Evolutionary conservation across 2,888 invertebrate genomes (phyloP), one percentile per base, ranked within the genome.

Genomic region (Folsomia candida): DNA sequence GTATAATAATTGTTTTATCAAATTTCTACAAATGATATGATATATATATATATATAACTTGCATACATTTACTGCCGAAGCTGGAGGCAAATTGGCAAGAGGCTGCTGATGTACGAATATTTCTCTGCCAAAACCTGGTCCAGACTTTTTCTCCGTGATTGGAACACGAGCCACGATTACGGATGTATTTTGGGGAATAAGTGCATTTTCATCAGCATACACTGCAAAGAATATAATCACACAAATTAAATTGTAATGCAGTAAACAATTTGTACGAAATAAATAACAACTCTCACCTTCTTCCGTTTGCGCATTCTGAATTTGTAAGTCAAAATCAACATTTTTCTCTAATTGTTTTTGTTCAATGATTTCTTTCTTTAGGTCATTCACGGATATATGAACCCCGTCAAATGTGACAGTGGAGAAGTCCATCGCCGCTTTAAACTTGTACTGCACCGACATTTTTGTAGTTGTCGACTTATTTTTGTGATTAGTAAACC

Each of bases 401-500:
- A 98, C 87, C 72, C 97, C 98, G 88, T 97, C 97, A 83, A 97
- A 97, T 51, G 94, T 94, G 76, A 99, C 90, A 9, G 97, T 97
- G 83, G 97, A 96, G 86, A 92, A 96, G 84, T 97, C 94, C 82
- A 94, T 87, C 74, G 94, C 92, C 82, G 96, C 95, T 86, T 97
- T 97, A 84, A 99, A 98, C 85, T 98, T 98, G 86, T 97, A 99
- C 85, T 98, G 97, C 79, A 99, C 94, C 82, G 96, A 97, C 91
- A 95, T 95, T 47, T 47, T 47, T n/a, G n/a, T n/a, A n/a, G n/a
- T n/a, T n/a, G n/a, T n/a, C n/a, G n/a, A n/a, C n/a, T n/a, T n/a
- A n/a, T n/a, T n/a, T n/a, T n/a, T n/a, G n/a, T n/a, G n/a, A n/a
- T n/a, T n/a, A n/a, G n/a, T n/a, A n/a, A n/a, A n/a, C n/a, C n/a